Percentiles rank a stretch among this genome's conserved stretches.
phyloP scores from a whole-genome alignment of 1,140 invertebrate genomes.

The Cydia amplana region DNA sequence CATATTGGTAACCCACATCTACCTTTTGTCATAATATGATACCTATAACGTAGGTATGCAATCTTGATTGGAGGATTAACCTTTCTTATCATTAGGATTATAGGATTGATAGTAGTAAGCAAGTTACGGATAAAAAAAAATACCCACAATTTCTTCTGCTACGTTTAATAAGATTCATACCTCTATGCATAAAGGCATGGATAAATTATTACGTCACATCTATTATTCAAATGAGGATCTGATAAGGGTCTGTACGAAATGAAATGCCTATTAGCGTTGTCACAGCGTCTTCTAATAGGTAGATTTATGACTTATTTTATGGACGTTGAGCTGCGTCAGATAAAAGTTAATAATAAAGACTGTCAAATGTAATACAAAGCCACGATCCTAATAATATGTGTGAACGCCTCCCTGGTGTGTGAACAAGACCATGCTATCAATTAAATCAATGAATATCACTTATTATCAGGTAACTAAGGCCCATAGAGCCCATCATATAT shows the following conservation, averaged over 20 bases:
- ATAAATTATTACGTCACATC: constrained; percentile 13
- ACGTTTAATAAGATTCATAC: not conserved
- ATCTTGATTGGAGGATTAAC: too few species aligned
- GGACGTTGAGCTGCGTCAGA: not conserved
- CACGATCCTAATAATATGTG: too few species aligned
- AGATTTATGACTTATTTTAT: constrained; percentile 16
- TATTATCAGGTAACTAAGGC: too few species aligned
- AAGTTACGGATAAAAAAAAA: not conserved
- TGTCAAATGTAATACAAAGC: not conserved
- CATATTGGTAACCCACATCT: too few species aligned
- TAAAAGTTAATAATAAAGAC: not conserved
- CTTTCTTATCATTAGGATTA: too few species aligned
- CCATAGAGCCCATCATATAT: too few species aligned
- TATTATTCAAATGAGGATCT: constrained; percentile 7
- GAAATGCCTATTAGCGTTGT: not conserved
- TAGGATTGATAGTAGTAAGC: not conserved
- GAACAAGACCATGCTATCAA: too few species aligned
- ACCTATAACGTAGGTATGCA: too few species aligned
- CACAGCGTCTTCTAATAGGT: not conserved
- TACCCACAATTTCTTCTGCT: not conserved
- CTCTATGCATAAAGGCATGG: not conserved
- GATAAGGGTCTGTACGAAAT: constrained; percentile 9
- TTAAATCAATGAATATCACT: too few species aligned
- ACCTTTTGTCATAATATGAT: too few species aligned
- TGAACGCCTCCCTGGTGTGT: too few species aligned